Evolutionary conservation across 2,113 vertebrate genomes (phyloP).

Genomic region (Macrotus californicus): DNA sequence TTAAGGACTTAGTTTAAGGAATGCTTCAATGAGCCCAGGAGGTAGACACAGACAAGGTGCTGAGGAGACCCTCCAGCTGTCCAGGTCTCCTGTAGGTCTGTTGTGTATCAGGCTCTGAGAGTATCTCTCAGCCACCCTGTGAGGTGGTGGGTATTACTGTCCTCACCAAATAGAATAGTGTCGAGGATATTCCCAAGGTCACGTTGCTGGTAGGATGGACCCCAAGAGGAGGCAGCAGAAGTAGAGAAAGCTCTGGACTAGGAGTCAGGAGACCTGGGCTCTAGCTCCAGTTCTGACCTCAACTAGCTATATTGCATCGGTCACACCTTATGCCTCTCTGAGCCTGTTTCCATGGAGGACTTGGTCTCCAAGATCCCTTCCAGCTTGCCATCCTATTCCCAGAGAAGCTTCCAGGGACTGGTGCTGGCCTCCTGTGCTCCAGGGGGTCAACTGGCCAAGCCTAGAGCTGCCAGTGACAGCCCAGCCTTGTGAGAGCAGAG

Average conservation of each 20-base stretch:
- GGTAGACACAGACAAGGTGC: neutral
- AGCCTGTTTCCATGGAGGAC: neutral
- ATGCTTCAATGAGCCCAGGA: neutral
- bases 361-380: neutral
- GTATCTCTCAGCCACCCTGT: neutral
- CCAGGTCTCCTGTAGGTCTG: neutral
- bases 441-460: neutral
- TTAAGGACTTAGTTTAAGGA: neutral
- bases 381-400: neutral
- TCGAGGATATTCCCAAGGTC: neutral
- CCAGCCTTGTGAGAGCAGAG: neutral
- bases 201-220: neutral
- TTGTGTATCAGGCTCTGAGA: neutral
- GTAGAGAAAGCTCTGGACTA: neutral
- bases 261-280: neutral
- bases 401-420: neutral
- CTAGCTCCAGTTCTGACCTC: neutral
- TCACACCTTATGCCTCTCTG: neutral
- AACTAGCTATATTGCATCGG: neutral
- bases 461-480: neutral
- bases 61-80: neutral
- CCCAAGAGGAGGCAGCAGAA: neutral
- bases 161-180: neutral
- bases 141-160: neutral
- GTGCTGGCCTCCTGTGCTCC: neutral